These are phyloP conservation scores for Pagetopsis macropterus DNA, from an alignment of 2,797 vertebrate species.

Conservation along the genomic window DNA sequence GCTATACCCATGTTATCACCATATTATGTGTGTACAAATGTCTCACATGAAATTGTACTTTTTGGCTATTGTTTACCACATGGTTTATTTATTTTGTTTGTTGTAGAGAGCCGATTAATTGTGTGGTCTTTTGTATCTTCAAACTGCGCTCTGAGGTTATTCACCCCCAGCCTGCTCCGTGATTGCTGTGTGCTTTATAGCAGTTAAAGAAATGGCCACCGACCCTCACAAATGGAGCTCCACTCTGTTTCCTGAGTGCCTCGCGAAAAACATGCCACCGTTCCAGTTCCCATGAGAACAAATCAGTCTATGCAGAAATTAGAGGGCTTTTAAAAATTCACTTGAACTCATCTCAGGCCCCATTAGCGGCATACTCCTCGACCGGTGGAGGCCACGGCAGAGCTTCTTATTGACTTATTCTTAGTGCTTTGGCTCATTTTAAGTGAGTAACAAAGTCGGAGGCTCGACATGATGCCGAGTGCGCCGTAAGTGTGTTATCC, in stretches of 20 bases:
- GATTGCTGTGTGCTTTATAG: slow-evolving; percentile 43
- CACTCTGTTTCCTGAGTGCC: slow-evolving; percentile 52
- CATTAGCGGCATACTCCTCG: slow-evolving; percentile 66
- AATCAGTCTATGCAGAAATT: slow-evolving; percentile 74
- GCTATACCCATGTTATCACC: slow-evolving; percentile 71
- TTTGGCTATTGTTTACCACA: slow-evolving; percentile 66
- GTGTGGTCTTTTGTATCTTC: slow-evolving; percentile 62
- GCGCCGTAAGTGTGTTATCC: slow-evolving; percentile 65
- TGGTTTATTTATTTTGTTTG: slow-evolving; percentile 54
- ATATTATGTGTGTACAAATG: slow-evolving; percentile 78
- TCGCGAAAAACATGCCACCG: slow-evolving; percentile 49
- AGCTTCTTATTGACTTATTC: slow-evolving; percentile 78
- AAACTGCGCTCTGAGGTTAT: slow-evolving; percentile 46
- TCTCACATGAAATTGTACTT: slow-evolving; percentile 71
- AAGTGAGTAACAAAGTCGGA: slow-evolving; percentile 69
- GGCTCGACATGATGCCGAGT: slow-evolving; percentile 55
- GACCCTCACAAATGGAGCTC: slow-evolving; percentile 53
- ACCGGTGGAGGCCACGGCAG: slow-evolving; percentile 61
- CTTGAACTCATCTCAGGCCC: slow-evolving; percentile 76
- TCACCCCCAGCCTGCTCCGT: slow-evolving; percentile 1
- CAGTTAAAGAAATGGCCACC: slow-evolving; percentile 50
- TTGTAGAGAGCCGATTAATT: slow-evolving; percentile 62
- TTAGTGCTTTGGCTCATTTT: slow-evolving; percentile 75
- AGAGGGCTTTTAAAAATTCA: slow-evolving; percentile 78
- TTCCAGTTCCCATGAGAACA: slow-evolving; percentile 66